These are phyloP conservation scores for Chaetodon trifasciatus DNA, from an alignment of 2,797 vertebrate genomes.

Conservation along the genomic window DNA sequence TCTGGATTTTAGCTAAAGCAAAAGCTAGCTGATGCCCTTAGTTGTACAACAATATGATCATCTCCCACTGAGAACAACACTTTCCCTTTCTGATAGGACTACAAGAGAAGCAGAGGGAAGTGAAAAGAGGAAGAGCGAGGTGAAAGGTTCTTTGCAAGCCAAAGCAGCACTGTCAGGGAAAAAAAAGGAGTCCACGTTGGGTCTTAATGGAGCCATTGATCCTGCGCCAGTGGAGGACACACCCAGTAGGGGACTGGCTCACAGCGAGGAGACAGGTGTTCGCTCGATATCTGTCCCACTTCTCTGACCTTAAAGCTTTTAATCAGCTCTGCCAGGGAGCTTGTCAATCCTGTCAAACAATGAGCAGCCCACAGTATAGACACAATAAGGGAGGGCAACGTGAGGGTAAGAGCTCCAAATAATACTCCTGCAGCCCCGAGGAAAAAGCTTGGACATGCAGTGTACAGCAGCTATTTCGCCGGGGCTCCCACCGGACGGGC, in stretches of 20 bases:
- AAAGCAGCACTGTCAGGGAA: conserved; percentile 56
- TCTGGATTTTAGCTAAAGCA: not conserved
- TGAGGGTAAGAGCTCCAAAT: conserved; percentile 65
- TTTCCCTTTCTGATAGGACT: not conserved
- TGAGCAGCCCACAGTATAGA: conserved; percentile 68
- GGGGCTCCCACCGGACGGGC: conserved; percentile 42
- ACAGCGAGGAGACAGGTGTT: conserved; percentile 82
- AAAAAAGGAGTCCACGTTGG: conserved; percentile 42
- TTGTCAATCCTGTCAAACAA: conserved; percentile 87
- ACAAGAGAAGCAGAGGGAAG: conserved; percentile 16
- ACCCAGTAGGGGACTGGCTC: conserved; percentile 75
- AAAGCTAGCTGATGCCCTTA: not conserved
- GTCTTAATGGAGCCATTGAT: conserved; percentile 84
- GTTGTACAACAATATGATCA: not conserved
- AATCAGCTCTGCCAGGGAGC: conserved; percentile 87
- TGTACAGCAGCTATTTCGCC: conserved; percentile 43
- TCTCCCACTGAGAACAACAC: not conserved
- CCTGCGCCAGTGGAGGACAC: conserved; percentile 73
- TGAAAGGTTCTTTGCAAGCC: conserved; percentile 69
- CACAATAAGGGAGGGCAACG: conserved; percentile 61
- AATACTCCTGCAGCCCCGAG: conserved; percentile 50
- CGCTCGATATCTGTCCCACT: conserved; percentile 86
- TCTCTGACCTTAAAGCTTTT: conserved; percentile 88
- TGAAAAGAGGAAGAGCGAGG: conserved; percentile 48
- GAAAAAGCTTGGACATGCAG: conserved; percentile 38